Evolutionary conservation across 2,797 vertebrate genomes (phyloP).

Genomic region (Pristis pectinata): DNA sequence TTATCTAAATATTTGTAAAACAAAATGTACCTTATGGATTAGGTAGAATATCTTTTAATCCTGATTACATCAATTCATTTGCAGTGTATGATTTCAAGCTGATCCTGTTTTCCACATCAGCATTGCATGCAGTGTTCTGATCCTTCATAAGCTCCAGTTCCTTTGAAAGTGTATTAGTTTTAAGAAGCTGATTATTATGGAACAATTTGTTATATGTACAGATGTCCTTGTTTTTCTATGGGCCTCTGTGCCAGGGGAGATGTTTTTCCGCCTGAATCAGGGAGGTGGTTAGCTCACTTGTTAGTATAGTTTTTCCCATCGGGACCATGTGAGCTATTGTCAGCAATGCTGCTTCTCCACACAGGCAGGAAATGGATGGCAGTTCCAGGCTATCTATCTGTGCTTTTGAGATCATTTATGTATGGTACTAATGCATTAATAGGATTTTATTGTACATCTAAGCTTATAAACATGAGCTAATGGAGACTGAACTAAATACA

Average conservation of each 20-base stretch:
- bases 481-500: neutral
- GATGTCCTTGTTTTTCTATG: constrained; percentile 19
- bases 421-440: constrained; percentile 22
- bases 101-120: neutral
- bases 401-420: constrained; percentile 15
- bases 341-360: neutral
- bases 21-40: neutral
- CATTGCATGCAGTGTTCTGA: neutral
- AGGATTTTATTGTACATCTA: neutral
- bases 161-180: constrained; percentile 18
- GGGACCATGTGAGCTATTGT: constrained; percentile 21
- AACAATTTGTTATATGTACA: constrained; percentile 20
- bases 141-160: neutral
- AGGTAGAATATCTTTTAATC: neutral
- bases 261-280: constrained; percentile 26
- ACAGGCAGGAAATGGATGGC: constrained; percentile 31
- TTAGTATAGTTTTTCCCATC: neutral
- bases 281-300: constrained; percentile 28
- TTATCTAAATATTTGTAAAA: neutral
- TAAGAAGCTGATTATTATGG: constrained; percentile 22
- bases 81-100: constrained; percentile 14
- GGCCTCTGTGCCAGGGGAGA: constrained; percentile 31
- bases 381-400: neutral
- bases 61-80: constrained; percentile 5
- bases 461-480: neutral